Conservation (phyloP, 2,113 vertebrate genomes). For the Thunnus thynnus region DNA sequence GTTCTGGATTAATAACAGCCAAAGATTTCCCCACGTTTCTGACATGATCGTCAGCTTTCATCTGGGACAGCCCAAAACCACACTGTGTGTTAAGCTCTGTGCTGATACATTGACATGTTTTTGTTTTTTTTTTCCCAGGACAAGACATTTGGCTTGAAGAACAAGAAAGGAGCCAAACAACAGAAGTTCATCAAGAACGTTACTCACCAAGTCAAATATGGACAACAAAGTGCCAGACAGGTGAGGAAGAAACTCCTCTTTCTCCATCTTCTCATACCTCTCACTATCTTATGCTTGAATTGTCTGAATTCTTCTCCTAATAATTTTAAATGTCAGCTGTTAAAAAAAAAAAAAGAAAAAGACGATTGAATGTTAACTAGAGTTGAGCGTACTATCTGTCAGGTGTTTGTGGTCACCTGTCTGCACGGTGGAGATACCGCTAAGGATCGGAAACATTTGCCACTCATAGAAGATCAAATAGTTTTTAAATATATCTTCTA, state of each 20-base stretch:
- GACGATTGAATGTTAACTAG: background rate
- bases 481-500: background rate
- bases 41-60: no score
- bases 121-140: slow-evolving; percentile 83
- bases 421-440: background rate
- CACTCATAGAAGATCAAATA: background rate
- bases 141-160: slow-evolving; percentile 98
- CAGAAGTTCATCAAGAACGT: slow-evolving; percentile 99
- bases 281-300: background rate
- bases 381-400: background rate
- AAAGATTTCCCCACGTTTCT: no score
- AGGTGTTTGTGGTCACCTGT: background rate
- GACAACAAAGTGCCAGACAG: slow-evolving; percentile 91
- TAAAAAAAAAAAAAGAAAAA: background rate
- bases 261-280: background rate
- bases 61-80: no score
- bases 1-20: background rate
- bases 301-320: background rate
- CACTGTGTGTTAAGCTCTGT: no score
- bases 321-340: background rate
- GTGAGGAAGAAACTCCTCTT: slow-evolving; percentile 64
- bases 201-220: slow-evolving; percentile 96
- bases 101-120: background rate
- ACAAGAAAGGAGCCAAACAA: slow-evolving; percentile 99
- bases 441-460: no score